These are phyloP conservation scores for Heliocidaris tuberculata DNA, from an alignment of 35 echinoderm and acorn worm species.

Conservation along the genomic window DNA sequence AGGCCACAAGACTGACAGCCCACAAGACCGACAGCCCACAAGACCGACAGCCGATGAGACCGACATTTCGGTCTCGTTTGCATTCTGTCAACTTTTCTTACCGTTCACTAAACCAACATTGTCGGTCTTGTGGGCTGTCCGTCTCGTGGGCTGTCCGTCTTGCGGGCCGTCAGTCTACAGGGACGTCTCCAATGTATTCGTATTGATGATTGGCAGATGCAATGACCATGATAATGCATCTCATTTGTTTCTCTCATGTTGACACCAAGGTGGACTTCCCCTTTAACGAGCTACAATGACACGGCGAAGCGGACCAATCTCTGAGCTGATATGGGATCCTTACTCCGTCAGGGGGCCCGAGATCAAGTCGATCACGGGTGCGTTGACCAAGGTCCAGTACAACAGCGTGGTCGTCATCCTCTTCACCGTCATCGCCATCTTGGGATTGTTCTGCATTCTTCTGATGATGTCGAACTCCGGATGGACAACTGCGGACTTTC, in stretches of 20 bases:
- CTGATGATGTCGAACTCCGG: not conserved
- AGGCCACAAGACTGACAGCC: too few relatives aligned
- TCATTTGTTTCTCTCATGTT: not conserved
- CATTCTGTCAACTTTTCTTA: too few relatives aligned
- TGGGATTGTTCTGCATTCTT: not conserved
- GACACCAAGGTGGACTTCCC: not conserved
- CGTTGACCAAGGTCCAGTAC: not conserved
- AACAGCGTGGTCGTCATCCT: not conserved
- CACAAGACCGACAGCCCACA: too few relatives aligned
- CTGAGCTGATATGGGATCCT: not conserved
- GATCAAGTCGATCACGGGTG: not conserved
- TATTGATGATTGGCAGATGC: too few relatives aligned
- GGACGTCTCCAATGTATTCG: too few relatives aligned
- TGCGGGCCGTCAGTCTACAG: too few relatives aligned
- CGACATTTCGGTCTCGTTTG: too few relatives aligned
- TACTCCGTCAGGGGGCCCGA: not conserved
- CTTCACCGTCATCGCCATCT: conserved; percentile 7
- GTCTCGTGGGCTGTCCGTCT: too few relatives aligned
- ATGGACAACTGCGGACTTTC: not conserved
- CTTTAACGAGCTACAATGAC: not conserved
- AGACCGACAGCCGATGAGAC: too few relatives aligned
- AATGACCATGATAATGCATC: too few relatives aligned
- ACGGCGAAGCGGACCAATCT: not conserved
- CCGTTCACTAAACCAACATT: too few relatives aligned
- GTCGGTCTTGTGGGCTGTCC: too few relatives aligned